Conservation (phyloP, 2,113 vertebrate genomes). For the Eulemur rufifrons region DNA sequence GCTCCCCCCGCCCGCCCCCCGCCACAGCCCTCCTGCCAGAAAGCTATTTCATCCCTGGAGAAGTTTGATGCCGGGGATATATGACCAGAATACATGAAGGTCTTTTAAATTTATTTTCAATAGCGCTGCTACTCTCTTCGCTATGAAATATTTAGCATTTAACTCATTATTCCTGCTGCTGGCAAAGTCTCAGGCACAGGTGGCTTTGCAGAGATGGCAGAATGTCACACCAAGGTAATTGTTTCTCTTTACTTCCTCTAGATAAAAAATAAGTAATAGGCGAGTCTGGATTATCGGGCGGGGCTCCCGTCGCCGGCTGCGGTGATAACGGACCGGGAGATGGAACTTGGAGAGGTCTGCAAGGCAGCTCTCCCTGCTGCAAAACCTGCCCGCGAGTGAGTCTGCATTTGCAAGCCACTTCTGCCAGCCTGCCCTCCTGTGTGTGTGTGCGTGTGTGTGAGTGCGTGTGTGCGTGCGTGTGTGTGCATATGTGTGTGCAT, state of each 20-base stretch:
- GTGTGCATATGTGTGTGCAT: too few relatives aligned
- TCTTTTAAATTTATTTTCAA: conserved; percentile 76
- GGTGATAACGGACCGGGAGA: conserved; percentile 67
- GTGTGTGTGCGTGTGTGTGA: too few relatives aligned
- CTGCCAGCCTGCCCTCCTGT: not conserved
- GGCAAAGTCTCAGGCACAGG: conserved; percentile 52
- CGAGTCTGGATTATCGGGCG: conserved; percentile 55
- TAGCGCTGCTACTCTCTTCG: conserved; percentile 45
- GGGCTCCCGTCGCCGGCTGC: conserved; percentile 28
- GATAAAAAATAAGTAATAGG: conserved; percentile 76
- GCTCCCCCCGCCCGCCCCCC: not conserved
- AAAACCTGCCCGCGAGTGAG: conserved; percentile 34
- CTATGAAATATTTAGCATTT: conserved; percentile 79
- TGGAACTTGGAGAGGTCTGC: conserved; percentile 61
- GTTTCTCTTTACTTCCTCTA: conserved; percentile 72
- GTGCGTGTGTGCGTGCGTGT: too few relatives aligned
- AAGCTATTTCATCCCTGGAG: conserved; percentile 60
- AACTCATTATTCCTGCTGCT: conserved; percentile 77
- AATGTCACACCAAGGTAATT: conserved; percentile 77
- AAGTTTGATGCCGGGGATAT: conserved; percentile 62
- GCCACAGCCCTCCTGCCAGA: not conserved
- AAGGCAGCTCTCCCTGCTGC: conserved; percentile 37
- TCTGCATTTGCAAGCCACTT: not conserved
- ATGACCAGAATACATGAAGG: conserved; percentile 67
- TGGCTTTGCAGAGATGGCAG: conserved; percentile 72